Evolutionary conservation across 2,888 invertebrate species (phyloP).

Genomic region (Trissolcus brochymenae): DNA sequence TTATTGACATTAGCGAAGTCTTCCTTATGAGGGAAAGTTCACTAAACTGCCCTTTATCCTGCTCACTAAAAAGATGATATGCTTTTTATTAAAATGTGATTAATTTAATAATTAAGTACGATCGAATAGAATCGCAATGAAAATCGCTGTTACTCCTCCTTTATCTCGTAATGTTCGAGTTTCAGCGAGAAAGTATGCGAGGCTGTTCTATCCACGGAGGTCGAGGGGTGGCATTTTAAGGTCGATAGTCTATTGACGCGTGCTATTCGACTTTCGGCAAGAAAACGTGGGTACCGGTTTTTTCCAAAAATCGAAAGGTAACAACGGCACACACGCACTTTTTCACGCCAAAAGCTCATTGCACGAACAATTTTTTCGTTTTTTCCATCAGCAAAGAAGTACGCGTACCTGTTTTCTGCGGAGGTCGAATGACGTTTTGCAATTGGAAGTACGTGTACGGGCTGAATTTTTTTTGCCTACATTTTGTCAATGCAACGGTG

Average conservation of each 20-base stretch:
- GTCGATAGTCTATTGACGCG: conserved; percentile 74
- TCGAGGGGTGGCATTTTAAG: conserved; percentile 74
- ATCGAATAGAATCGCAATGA: conserved; percentile 49
- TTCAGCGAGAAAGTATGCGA: conserved; percentile 74
- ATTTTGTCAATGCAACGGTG: not conserved
- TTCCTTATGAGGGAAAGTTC: not conserved
- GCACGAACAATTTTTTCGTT: conserved; percentile 18
- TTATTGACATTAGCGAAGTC: not conserved
- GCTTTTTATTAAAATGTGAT: conserved; percentile 14
- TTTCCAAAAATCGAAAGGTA: conserved; percentile 75
- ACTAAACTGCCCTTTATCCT: not conserved
- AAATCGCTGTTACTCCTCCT: conserved; percentile 52
- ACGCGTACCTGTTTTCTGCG: conserved; percentile 61
- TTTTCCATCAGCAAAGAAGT: conserved; percentile 54
- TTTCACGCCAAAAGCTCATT: conserved; percentile 25
- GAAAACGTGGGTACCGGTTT: conserved; percentile 75
- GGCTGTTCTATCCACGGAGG: conserved; percentile 74
- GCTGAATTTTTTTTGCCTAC: not conserved
- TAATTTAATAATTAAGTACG: conserved; percentile 29
- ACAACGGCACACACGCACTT: conserved; percentile 54
- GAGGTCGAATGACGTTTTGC: conserved; percentile 59
- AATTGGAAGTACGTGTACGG: conserved; percentile 56
- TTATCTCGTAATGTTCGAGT: conserved; percentile 59
- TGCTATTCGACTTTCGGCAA: conserved; percentile 74
- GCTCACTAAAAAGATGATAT: conserved; percentile 2